These are phyloP conservation scores for Trogon surrucura DNA, from an alignment of 2,113 vertebrate species.

Conservation along the genomic window DNA sequence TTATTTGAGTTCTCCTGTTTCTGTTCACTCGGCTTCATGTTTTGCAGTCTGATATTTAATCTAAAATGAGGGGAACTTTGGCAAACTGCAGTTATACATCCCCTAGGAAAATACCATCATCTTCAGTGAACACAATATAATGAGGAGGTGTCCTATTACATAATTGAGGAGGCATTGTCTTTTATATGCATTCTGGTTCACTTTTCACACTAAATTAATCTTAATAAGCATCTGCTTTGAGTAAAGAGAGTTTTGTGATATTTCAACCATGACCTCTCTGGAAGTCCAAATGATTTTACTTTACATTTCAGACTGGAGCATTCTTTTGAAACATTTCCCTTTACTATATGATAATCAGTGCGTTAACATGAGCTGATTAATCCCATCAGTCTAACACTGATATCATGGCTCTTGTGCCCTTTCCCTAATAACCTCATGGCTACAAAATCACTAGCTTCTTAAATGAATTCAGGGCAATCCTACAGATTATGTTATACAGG, in stretches of 20 bases:
- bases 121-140: slow-evolving; percentile 63
- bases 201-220: slow-evolving; percentile 84
- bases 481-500: slow-evolving; percentile 8
- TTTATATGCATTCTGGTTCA: slow-evolving; percentile 78
- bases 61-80: slow-evolving; percentile 29
- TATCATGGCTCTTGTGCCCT: slow-evolving; percentile 33
- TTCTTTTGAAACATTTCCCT: slow-evolving; percentile 67
- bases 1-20: slow-evolving; percentile 68
- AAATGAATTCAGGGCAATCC: neutral
- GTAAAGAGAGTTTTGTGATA: slow-evolving; percentile 81
- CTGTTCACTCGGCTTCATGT: slow-evolving; percentile 53
- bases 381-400: slow-evolving; percentile 74
- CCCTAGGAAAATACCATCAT: slow-evolving; percentile 68
- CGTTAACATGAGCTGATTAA: slow-evolving; percentile 82
- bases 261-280: slow-evolving; percentile 80
- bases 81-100: slow-evolving; percentile 52
- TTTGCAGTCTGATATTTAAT: slow-evolving; percentile 60
- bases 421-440: slow-evolving; percentile 45
- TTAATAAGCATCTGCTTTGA: slow-evolving; percentile 82
- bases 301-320: slow-evolving; percentile 39
- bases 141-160: slow-evolving; percentile 76
- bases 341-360: slow-evolving; percentile 77
- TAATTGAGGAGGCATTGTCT: slow-evolving; percentile 75
- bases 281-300: slow-evolving; percentile 76
- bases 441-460: slow-evolving; percentile 60